Conservation (phyloP, 2,113 vertebrate species). For the Hippocampus guttulatus region DNA sequence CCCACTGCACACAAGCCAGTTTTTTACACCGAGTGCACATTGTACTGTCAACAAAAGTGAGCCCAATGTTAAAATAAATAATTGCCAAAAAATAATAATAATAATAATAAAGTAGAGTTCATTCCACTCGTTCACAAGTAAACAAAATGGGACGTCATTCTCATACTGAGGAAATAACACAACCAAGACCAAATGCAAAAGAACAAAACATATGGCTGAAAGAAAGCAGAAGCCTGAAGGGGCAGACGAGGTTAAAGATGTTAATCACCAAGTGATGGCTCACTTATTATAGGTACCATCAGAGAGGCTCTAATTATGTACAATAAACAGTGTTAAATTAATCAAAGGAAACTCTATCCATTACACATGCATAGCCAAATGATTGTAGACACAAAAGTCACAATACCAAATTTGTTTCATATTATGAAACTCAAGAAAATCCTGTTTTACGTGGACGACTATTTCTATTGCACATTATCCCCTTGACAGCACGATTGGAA, state of each 20-base stretch:
- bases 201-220: conserved; percentile 7
- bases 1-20: too few species aligned
- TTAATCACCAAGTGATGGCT: conserved; percentile 32
- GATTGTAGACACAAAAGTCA: neutral
- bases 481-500: neutral
- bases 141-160: neutral
- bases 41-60: too few species aligned
- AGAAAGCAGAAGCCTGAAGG: conserved; percentile 8
- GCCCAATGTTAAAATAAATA: too few species aligned
- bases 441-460: neutral
- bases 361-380: neutral
- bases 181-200: neutral
- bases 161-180: neutral
- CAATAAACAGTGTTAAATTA: conserved; percentile 9
- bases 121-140: neutral
- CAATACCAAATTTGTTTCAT: neutral
- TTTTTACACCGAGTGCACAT: too few species aligned
- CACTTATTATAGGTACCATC: conserved; percentile 35
- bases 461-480: neutral
- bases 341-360: conserved; percentile 7
- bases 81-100: too few species aligned
- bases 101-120: neutral
- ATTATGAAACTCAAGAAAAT: neutral
- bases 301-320: conserved; percentile 37
- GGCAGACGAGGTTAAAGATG: conserved; percentile 42